Evolutionary conservation across 2,888 invertebrate genomes (phyloP), one percentile per base, ranked within the genome.

Genomic region (Auanema freiburgensis): DNA sequence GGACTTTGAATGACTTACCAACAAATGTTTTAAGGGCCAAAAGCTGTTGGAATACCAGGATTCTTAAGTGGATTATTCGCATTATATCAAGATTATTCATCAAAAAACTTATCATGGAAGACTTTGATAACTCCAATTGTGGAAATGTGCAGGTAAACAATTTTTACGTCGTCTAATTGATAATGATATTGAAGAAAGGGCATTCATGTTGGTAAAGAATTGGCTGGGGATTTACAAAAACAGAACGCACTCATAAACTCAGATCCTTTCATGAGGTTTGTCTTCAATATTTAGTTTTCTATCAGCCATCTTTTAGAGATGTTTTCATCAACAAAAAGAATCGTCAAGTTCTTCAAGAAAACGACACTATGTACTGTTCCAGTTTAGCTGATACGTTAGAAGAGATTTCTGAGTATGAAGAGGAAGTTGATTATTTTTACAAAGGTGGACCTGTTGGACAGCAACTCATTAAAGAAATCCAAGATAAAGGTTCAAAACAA

Each of bases 371-470:
- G 50, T 56, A 61, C 24, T 72, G 70, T 46, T 58, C 42, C 16
- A 50, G 56, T 21, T 18, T 72, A 24, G 64, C 66, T 1, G 55
- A 57, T 23, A 63, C 69, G 10, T 43, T 74, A 16, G 63, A 65
- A 2, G 70, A 70, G 40, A 64, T 74, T 0, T 51, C 66, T 1
- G 72, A 67, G 14, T 66, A 63, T 49, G 67, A 68, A 24, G 71
- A 69, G 18, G 70, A 71, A n/a, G 44, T 64, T 12, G 66, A 70
- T 21, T 55, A 63, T 4, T 72, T 72, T 58, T 67, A 69, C 50
- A 53, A 63, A 8, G 67, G 67, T 11, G 62, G 55, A 33, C 33
- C 33, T 4, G 42, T 65, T 33, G 56, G 57, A 1, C 55, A 65
- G 10, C 18, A 49, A 40, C 58, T 68, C n/a, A 63, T 65, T 1